Conservation (phyloP, 2,797 vertebrate species). For the Myripristis murdjan region DNA sequence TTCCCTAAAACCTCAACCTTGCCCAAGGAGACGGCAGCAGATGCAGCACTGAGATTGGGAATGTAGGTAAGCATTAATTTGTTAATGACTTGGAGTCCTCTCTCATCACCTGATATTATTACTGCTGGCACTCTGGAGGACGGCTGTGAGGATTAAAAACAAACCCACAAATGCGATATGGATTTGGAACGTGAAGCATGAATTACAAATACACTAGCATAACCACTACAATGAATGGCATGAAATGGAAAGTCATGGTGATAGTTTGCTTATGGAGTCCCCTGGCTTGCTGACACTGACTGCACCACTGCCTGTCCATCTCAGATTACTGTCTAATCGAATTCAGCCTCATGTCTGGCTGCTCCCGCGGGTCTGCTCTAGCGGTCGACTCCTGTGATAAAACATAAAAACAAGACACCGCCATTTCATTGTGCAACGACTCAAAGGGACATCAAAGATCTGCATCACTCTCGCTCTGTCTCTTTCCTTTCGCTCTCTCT, state of each 20-base stretch:
- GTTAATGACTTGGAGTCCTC: conserved; percentile 57
- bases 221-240: conserved; percentile 26
- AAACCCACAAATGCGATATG: conserved; percentile 36
- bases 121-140: conserved; percentile 44
- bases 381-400: conserved; percentile 80
- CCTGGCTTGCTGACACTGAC: conserved; percentile 56
- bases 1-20: conserved; percentile 42
- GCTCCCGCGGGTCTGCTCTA: conserved; percentile 78
- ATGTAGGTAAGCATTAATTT: conserved; percentile 48
- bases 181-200: conserved; percentile 9
- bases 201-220: conserved; percentile 32
- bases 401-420: conserved; percentile 83
- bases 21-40: conserved; percentile 46
- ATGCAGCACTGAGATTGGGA: conserved; percentile 38
- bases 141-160: conserved; percentile 42
- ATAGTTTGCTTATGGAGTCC: conserved; percentile 73
- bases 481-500: conserved; percentile 26
- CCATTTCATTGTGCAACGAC: conserved; percentile 78
- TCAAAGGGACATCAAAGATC: conserved; percentile 77
- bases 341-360: conserved; percentile 83
- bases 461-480: conserved; percentile 50
- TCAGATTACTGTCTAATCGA: conserved; percentile 83
- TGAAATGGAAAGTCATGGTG: conserved; percentile 56
- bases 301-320: conserved; percentile 73
- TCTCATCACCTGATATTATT: conserved; percentile 64